phyloP scores from a whole-genome alignment of 2,888 invertebrate genomes.

The Thereva unica region DNA sequence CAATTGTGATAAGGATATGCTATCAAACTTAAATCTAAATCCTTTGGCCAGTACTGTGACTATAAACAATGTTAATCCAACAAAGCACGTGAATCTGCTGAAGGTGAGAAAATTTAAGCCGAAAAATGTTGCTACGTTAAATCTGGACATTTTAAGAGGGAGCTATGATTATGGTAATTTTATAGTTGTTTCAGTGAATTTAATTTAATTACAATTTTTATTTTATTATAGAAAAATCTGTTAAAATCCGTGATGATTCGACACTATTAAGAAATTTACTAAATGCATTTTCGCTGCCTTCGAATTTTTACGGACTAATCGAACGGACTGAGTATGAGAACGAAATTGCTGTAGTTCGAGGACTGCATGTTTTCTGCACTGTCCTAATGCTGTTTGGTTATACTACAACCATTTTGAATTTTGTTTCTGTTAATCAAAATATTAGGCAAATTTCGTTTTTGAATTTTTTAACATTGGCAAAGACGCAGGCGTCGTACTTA shows the following conservation, averaged over 20 bases:
- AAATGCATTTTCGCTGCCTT: constrained; percentile 38
- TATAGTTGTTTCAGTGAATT: not conserved
- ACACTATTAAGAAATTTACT: constrained; percentile 33
- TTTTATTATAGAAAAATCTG: constrained; percentile 1
- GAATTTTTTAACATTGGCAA: constrained; percentile 46
- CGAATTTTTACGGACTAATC: constrained; percentile 33
- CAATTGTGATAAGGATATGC: constrained; percentile 45
- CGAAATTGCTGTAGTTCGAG: constrained; percentile 64
- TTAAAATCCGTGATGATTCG: not conserved
- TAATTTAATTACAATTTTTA: not conserved
- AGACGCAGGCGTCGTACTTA: constrained; percentile 45
- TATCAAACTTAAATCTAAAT: constrained; percentile 41
- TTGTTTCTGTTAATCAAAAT: constrained; percentile 58
- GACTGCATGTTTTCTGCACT: constrained; percentile 66
- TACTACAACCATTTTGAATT: constrained; percentile 66
- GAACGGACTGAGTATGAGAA: constrained; percentile 54
- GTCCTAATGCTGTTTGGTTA: constrained; percentile 69
- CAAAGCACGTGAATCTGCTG: constrained; percentile 52
- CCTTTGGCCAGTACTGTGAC: constrained; percentile 45
- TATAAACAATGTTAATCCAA: constrained; percentile 50
- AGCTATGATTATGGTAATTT: constrained; percentile 50
- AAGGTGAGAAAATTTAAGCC: constrained; percentile 53
- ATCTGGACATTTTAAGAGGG: constrained; percentile 51
- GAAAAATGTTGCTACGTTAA: constrained; percentile 56
- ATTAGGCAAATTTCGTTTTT: constrained; percentile 56